Conservation (phyloP, 2,797 vertebrate species). For the Rhinichthys osculus region DNA sequence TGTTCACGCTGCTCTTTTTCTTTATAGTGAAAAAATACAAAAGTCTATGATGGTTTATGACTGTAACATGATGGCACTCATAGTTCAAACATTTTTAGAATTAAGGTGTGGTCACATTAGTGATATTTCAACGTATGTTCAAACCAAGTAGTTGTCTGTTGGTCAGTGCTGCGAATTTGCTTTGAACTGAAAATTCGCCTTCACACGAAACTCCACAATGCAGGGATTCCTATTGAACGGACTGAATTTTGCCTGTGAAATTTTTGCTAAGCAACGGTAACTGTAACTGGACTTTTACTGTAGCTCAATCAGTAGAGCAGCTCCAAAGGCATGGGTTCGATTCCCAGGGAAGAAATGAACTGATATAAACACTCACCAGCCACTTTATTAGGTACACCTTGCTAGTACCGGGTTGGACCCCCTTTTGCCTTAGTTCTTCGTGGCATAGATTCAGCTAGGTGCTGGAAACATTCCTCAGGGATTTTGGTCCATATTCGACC, state of each 20-base stretch:
- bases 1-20: not conserved
- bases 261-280: not conserved
- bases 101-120: not conserved
- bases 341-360: no score
- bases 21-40: not conserved
- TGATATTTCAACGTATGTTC: not conserved
- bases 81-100: not conserved
- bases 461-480: no score
- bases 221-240: not conserved
- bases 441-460: no score
- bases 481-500: no score
- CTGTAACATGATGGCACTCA: not conserved
- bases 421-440: no score
- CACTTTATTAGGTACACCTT: no score
- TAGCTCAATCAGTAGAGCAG: not conserved
- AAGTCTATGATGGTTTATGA: not conserved
- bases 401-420: no score
- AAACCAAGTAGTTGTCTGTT: not conserved
- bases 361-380: no score
- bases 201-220: not conserved
- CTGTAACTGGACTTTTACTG: not conserved
- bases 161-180: not conserved
- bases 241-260: not conserved
- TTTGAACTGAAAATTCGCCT: not conserved
- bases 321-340: not conserved